phyloP scores from a whole-genome alignment of 2,888 invertebrate genomes.

The Phasia obesa region DNA sequence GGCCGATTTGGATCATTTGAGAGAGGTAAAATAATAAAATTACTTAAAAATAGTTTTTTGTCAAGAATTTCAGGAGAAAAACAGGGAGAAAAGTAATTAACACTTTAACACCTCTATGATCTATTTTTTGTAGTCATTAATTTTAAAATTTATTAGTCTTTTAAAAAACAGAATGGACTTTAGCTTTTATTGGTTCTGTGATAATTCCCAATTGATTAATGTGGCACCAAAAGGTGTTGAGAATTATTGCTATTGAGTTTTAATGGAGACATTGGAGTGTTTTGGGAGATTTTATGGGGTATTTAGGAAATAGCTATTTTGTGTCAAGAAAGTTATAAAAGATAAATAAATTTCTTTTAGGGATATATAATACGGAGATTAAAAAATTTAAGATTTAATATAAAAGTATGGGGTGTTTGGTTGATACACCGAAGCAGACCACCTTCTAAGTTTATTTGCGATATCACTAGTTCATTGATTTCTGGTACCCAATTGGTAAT shows the following conservation, averaged over 20 bases:
- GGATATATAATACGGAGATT: no score
- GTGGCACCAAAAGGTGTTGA: neutral
- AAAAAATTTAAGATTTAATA: no score
- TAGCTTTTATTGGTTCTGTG: neutral
- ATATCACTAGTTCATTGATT: no score
- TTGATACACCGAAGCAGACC: no score
- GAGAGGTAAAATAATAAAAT: slow-evolving; percentile 85
- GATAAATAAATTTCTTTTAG: no score
- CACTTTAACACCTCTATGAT: neutral
- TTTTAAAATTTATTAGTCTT: neutral
- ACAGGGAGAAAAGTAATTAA: neutral
- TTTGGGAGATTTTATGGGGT: no score
- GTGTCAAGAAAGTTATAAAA: neutral
- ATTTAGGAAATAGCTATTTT: neutral
- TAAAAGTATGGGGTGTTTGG: no score
- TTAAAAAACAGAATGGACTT: neutral
- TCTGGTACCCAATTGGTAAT: no score
- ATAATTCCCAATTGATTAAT: neutral
- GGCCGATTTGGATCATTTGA: slow-evolving; percentile 89
- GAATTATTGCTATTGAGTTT: neutral
- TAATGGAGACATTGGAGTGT: neutral
- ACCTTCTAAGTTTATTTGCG: no score
- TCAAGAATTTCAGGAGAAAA: neutral
- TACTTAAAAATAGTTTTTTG: neutral
- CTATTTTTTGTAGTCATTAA: neutral